These are phyloP conservation scores for Drosophila virilis DNA, from an alignment of 1,140 invertebrate species.

Conservation along the genomic window DNA sequence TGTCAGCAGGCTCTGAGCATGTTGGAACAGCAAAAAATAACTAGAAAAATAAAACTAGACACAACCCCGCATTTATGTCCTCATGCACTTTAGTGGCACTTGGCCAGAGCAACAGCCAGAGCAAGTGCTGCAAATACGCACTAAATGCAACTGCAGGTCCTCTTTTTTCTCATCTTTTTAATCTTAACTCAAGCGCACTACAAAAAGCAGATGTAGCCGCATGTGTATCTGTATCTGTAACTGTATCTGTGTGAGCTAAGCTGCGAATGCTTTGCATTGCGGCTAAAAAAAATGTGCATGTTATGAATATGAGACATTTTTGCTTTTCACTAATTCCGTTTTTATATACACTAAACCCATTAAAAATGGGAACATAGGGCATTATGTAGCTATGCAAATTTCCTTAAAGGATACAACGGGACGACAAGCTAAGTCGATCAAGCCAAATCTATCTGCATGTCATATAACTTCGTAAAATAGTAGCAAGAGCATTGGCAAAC, in stretches of 20 bases:
- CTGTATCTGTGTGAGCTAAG: not conserved
- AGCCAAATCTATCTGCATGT: no score
- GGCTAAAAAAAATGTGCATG: not conserved
- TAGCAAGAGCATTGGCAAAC: no score
- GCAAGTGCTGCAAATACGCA: conserved; percentile 6
- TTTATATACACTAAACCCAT: no score
- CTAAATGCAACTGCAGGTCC: conserved; percentile 28
- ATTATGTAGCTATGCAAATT: no score
- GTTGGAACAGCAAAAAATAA: conserved; percentile 2
- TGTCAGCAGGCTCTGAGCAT: conserved; percentile 14
- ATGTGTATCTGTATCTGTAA: not conserved
- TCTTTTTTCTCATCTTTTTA: conserved; percentile 10
- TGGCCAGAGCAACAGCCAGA: conserved; percentile 8
- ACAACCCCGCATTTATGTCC: conserved; percentile 32
- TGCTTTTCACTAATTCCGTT: not conserved
- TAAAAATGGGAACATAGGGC: no score
- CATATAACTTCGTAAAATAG: no score
- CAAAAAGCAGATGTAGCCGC: not conserved
- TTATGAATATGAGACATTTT: conserved; percentile 24
- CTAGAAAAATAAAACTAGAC: not conserved
- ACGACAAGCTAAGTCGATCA: no score
- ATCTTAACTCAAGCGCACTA: conserved; percentile 3
- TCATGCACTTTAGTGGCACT: conserved; percentile 31
- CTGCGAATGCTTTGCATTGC: conserved; percentile 5
- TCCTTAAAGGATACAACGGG: no score